Evolutionary conservation across 2,797 vertebrate genomes (phyloP).

Genomic region (Clamator glandarius): DNA sequence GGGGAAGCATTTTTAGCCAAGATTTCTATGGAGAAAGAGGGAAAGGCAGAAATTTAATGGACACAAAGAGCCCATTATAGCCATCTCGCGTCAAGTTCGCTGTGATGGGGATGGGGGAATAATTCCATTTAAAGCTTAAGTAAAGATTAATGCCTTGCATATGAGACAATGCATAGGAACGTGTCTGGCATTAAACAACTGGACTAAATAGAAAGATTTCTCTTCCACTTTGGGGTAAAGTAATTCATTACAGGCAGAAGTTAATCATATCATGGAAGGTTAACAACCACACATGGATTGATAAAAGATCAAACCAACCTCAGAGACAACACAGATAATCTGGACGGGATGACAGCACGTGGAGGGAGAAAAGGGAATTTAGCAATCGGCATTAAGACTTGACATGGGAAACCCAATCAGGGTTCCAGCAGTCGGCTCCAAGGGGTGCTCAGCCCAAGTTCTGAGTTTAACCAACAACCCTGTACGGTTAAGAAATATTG

Average conservation of each 20-base stretch:
- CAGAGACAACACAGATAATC: neutral
- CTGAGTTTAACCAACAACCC: neutral
- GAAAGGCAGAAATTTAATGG: neutral
- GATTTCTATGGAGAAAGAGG: neutral
- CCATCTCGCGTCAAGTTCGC: neutral
- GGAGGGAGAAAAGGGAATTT: neutral
- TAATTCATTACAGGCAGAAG: neutral
- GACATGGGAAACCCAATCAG: neutral
- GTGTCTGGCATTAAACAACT: neutral
- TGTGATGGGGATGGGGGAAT: neutral
- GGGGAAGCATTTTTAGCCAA: neutral
- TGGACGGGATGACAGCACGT: neutral
- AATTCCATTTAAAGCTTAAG: neutral
- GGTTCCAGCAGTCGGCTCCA: neutral
- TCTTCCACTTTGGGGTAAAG: neutral
- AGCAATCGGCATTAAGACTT: neutral
- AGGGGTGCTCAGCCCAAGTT: neutral
- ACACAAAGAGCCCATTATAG: neutral
- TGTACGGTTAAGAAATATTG: neutral
- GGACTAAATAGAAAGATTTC: constrained; percentile 1
- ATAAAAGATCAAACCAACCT: neutral
- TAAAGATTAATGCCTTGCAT: neutral
- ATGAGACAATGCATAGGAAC: neutral
- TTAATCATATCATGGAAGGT: neutral
- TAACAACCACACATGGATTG: neutral